Evolutionary conservation across 2,888 invertebrate species (phyloP), one percentile per base, ranked within the genome.

Genomic region (Endotricha flammealis): DNA sequence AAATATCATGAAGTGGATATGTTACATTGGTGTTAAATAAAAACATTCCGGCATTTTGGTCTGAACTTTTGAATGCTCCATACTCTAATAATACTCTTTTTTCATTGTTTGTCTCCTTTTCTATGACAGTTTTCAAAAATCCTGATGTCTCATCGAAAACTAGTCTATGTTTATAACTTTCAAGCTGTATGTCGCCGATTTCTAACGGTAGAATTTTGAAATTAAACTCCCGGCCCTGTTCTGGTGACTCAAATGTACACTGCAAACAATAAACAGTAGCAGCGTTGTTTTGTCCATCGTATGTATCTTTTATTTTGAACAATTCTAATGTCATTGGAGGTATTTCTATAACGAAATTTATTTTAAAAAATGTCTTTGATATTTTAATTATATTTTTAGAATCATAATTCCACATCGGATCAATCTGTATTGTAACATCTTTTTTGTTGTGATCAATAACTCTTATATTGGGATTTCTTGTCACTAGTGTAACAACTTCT

Each of bases 21-120:
- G 91, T 88, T 9, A 93, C 89, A 57, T 94, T 93, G 0, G 94
- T 96, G 79, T 97, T 96, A 65, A 99, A 98, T 10, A 99, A 88
- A 72, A 98, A 99, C 8, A 98, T 97, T 0, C 99, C 99, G 8
- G 97, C 95, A 70, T 95, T 94, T 57, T 93, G 91, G 66, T 93
- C 92, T 0, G 95, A 93, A 39, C 95, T 96, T 35, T 91, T 90
- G 66, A 98, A 98, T 0, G 96, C 95, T 0, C 94, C 92, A 62
- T 96, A 96, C 50, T 93, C 92, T 12, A 96, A 48, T 2, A 60
- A 35, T 11, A 83, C 46, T 9, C 43, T 42, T 48, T 74, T 79
- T 47, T 70, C 67, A 6, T 41, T 58, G 41, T 69, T 69, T 22
- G 73, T 74, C 41, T 67, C 65, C 55, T 83, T 90, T 30, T 91